Base-by-base conservation (phyloP, 2,113 vertebrate species). In the Myotis davidii region DNA sequence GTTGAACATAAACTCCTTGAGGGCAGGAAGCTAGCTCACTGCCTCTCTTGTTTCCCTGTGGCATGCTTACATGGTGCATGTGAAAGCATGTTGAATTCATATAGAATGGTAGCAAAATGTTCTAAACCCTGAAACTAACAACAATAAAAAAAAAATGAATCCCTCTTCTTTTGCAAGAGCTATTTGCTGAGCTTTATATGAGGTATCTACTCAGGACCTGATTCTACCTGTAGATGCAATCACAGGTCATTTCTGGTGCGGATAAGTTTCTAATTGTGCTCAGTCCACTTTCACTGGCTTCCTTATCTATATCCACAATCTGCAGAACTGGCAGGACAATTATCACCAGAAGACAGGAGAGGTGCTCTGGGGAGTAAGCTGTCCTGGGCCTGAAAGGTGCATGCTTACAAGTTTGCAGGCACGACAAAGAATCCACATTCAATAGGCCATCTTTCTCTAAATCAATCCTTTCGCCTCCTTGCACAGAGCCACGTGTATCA, bases 201-300 rank as follows among this genome's bases (percentile, higher is more conserved):
- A 29, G 52, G 32, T 50, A 65, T 64, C 91, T 96, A 77, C 59
- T 72, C 32, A 32, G 48, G 64, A 67, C 45, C 21, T n/a, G 77
- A 76, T 42, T 94, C 83, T 59, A 79, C 88, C 93, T 90, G 18
- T 61, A 64, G 85, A 78, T 79, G n/a, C 69, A 96, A 88, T 84
- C 94, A 70, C 45, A 76, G 90, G 56, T 94, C 94, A 96, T 0
- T 76, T 81, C 54, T 59, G 21, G 32, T 76, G 93, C 9, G 79
- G 61, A 14, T 93, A 87, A 91, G 64, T 97, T 96, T 96, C 97
- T 97, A 91, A 93, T n/a, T 82, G 74, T 12, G 45, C 81, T 92
- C 78, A 45, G 88, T 90, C 78, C 93, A 81, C 67, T 92, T 86
- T 92, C 25, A 17, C 50, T 61, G 59, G 27, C 91, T 95, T 91